Evolutionary conservation across 1,140 invertebrate species (phyloP), one percentile per base, ranked within the genome.

Genomic region (Drosophila sechellia): DNA sequence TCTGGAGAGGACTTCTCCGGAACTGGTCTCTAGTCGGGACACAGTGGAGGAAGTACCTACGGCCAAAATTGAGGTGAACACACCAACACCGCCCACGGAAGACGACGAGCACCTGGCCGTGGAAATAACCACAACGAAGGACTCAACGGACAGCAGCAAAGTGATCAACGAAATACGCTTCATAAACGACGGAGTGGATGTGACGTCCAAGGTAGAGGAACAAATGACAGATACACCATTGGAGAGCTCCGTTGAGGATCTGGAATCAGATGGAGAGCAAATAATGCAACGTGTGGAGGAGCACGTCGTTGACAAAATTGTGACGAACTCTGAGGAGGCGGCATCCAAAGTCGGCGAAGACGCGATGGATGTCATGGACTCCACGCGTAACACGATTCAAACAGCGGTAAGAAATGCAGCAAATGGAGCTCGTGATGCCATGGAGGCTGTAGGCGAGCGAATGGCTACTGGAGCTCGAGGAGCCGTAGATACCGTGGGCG

Each of bases 181-280:
- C 37, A 92, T 92, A 20, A 92, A 92, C 54, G 91, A 92, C 55
- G 91, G 91, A n/a, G 63, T 92, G 35, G 91, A 92, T 83, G 91
- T 92, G 25, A 92, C 91, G 3, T 84, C 77, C 17, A 92, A 86
- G 42, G 87, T 90, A 40, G 78, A 90, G 31, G 70, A 90, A 35
- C 77, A 81, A 52, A 86, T 90, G 80, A 59, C 64, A 0, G 75
- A 81, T n/a, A 90, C 85, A 5, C 73, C 84, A 8, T 20, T 69
- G 6, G 65, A 46, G 4, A 79, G 76, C 5, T 80, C 77, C 0
- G 5, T 84, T 6, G 84, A 89, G 22, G 85, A 90, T 0, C 15
- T 90, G 27, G 84, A 90, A n/a, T 80, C 80, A 0, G 85, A 84
- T 12, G 64, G 63, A 11, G 84, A 90, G 52, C 84, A 87, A 17